phyloP scores from a whole-genome alignment of 2,113 vertebrate genomes.

The Lonchura striata region DNA sequence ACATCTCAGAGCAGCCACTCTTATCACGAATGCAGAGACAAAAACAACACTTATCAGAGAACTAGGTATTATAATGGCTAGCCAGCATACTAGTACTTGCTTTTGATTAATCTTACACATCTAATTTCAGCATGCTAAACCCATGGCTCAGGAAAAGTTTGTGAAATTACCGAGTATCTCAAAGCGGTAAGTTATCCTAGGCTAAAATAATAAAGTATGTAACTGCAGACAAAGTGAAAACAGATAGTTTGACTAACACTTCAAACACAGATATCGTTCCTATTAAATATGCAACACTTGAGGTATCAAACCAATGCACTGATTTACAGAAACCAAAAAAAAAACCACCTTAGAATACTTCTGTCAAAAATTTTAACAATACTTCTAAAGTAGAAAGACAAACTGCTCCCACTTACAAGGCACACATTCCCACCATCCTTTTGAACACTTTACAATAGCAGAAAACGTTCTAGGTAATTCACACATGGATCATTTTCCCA shows the following conservation, averaged over 20 bases:
- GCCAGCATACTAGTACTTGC: not conserved
- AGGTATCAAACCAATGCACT: not conserved
- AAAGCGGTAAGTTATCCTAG: not conserved
- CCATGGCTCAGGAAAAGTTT: not conserved
- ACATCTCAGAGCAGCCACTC: not conserved
- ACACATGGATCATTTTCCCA: not conserved
- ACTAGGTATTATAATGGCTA: not conserved
- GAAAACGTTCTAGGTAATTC: not conserved
- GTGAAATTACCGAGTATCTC: slow-evolving; percentile 1
- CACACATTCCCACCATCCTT: not conserved
- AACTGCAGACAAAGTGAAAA: slow-evolving; percentile 8
- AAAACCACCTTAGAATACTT: not conserved
- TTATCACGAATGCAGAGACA: not conserved
- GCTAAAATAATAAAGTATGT: slow-evolving; percentile 11
- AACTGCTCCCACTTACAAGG: not conserved
- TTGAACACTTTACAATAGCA: not conserved
- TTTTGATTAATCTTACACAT: not conserved
- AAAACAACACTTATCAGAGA: not conserved
- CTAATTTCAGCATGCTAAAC: not conserved
- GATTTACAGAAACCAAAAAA: slow-evolving; percentile 35
- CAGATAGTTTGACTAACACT: not conserved
- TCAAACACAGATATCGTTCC: slow-evolving; percentile 1
- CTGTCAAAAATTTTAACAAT: not conserved
- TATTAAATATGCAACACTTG: not conserved
- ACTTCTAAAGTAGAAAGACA: not conserved